phyloP scores from a whole-genome alignment of 2,888 invertebrate species.

The Drosophila picticornis region DNA sequence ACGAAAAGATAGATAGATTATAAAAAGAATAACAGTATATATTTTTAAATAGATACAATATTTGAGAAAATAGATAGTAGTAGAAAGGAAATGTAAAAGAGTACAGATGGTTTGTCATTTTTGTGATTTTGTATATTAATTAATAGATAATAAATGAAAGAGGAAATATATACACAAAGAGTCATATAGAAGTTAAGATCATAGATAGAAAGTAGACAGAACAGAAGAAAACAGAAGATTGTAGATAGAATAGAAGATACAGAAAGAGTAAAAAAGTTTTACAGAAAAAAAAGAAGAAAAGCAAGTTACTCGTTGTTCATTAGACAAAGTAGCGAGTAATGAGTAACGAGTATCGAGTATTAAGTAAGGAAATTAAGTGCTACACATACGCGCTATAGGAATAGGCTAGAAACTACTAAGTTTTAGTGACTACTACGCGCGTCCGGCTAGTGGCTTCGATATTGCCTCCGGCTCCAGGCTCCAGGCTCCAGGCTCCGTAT shows the following conservation, averaged over 20 bases:
- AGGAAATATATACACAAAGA: constrained; percentile 69
- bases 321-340: constrained; percentile 3
- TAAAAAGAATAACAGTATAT: constrained; percentile 13
- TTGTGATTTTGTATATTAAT: constrained; percentile 43
- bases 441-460: constrained; percentile 36
- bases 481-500: constrained; percentile 14
- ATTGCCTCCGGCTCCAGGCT: constrained; percentile 5
- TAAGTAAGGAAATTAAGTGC: constrained; percentile 37
- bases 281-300: not conserved
- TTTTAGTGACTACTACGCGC: constrained; percentile 76
- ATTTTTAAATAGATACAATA: constrained; percentile 12
- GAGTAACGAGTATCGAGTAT: constrained; percentile 1
- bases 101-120: constrained; percentile 28
- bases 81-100: constrained; percentile 9
- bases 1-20: not conserved
- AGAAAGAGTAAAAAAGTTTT: not conserved
- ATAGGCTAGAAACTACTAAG: constrained; percentile 71
- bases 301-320: constrained; percentile 1
- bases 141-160: constrained; percentile 28
- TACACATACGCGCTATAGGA: constrained; percentile 67
- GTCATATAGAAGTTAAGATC: constrained; percentile 27
- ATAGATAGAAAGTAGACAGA: not conserved
- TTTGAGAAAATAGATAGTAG: not conserved
- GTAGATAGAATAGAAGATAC: not conserved
- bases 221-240: not conserved